Base-by-base conservation (phyloP, 1,140 invertebrate genomes). In the Monochamus saltuarius region DNA sequence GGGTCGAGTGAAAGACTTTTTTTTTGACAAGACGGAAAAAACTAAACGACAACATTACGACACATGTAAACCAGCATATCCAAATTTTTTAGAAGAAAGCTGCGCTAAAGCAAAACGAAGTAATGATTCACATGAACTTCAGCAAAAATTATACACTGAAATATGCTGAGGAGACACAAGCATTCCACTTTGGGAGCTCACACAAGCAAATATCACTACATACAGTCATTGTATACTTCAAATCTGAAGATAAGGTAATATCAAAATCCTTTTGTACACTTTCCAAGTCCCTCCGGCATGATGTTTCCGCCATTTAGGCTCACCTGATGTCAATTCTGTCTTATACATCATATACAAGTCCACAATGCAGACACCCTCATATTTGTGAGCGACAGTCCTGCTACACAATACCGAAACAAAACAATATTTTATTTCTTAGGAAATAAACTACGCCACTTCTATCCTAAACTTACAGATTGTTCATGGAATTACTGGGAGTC, bases 151-250 rank as follows among this genome's bases (percentile, higher is more conserved):
- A 69, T 61, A 62, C 43, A 10, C 62, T 66, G 9, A 71, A 73
- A 62, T 74, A 72, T 42, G 38, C 42, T 40, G 6, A 68, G 57
- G 66, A 73, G 71, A 68, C 74, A 8, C 71, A 74, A 54, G 47
- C 66, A 1, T 68, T 68, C 45, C 70, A 76, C 67, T 77, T 75
- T 60, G 73, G 72, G 6, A 69, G 67, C 13, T 73, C 70, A 4
- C 39, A 69, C 17, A n/a, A 46, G 7, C 71, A 76, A 61, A 37
- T 73, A 4, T 63, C 65, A 19, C 16, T 76, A 9, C 71, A 74
- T 39, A 74, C 71, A 14, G 71, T 69, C 0, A 62, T 75, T 7
- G 52, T 69, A 10, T 73, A 73, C 45, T n/a, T 52, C 34, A n/a
- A n/a, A n/a, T n/a, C n/a, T n/a, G 53, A 58, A 64, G 56, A 59